Evolutionary conservation across 2,888 invertebrate species (phyloP), one percentile per base, ranked within the genome.

Genomic region (Drepana falcataria): DNA sequence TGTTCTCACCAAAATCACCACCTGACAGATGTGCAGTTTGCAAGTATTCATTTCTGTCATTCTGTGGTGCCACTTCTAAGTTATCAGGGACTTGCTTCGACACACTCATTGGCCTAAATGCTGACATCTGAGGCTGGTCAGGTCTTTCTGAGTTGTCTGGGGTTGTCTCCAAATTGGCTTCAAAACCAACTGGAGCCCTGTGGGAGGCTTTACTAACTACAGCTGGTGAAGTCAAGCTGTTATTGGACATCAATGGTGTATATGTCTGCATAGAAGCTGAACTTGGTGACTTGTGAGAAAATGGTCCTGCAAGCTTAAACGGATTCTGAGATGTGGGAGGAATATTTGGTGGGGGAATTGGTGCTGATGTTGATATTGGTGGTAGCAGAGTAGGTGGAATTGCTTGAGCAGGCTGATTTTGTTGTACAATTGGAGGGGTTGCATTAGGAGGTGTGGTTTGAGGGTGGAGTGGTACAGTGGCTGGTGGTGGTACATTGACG

Each of bases 11-110:
- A 62, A 85, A 91, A 64, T 91, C 91, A 6, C 87, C 83, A 65
- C 93, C 93, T 1, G 94, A 95, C 51, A 95, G 81, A 70, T 95
- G 95, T 33, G 95, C 95, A 2, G 95, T 95, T 82, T 95, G 95
- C 57, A 95, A 82, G 77, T 95, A 95, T 77, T 95, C 94, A 75
- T 95, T 95, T 56, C 95, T 90, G 67, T 95, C 95, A 75, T 93
- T 93, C 59, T 93, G 93, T 0, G 94, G 94, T 7, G 93, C 92
- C 37, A 93, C 90, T 79, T 94, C 94, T 68, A 92, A 80, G 70
- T 93, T 93, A 57, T 93, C 93, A 1, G 91, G 91, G 53, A 87
- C 76, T 52, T 77, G 81, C 35, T 79, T 82, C 7, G 79, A 65
- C 34, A 81, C 61, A 47, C 81, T 68, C 58, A 75, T 58, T 1